A percentile compares a stretch with the other conserved stretches of the same genome.
phyloP scores from a whole-genome alignment of 2,797 vertebrate species.

The Macrochelys suwanniensis region DNA sequence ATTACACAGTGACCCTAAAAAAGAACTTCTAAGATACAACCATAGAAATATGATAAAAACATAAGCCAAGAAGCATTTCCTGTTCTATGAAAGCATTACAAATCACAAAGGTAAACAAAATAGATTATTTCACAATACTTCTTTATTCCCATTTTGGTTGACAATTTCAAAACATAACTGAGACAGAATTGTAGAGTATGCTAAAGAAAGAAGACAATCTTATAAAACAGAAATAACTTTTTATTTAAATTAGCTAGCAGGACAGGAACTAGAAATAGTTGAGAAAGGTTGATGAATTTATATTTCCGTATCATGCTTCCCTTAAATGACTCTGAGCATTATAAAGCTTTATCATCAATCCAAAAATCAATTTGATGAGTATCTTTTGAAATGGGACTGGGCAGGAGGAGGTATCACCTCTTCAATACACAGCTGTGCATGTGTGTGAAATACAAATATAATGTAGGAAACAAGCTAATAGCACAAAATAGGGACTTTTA shows the following conservation, averaged over 20 bases:
- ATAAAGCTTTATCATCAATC: conserved; percentile 7
- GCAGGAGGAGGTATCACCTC: background rate
- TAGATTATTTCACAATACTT: background rate
- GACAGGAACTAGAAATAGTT: background rate
- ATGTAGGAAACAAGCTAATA: background rate
- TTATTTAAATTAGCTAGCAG: background rate
- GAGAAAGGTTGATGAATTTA: conserved; percentile 10
- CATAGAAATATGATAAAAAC: conserved; percentile 20
- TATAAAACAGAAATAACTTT: conserved; percentile 20
- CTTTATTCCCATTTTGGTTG: background rate
- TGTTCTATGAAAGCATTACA: background rate
- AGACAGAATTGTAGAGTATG: background rate
- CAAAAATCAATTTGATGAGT: conserved; percentile 24
- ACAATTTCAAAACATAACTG: conserved; percentile 34
- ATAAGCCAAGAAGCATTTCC: conserved; percentile 11
- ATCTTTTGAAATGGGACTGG: background rate
- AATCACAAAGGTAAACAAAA: background rate
- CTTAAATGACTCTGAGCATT: background rate
- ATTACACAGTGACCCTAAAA: background rate
- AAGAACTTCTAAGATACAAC: background rate
- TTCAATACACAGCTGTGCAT: background rate
- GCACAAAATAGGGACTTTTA: background rate
- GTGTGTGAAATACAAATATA: background rate
- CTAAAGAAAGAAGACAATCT: conserved; percentile 29
- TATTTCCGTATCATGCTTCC: conserved; percentile 7